Base-by-base conservation (phyloP, 1,140 invertebrate species). In the Hermatobates lingyangjiaoensis region DNA sequence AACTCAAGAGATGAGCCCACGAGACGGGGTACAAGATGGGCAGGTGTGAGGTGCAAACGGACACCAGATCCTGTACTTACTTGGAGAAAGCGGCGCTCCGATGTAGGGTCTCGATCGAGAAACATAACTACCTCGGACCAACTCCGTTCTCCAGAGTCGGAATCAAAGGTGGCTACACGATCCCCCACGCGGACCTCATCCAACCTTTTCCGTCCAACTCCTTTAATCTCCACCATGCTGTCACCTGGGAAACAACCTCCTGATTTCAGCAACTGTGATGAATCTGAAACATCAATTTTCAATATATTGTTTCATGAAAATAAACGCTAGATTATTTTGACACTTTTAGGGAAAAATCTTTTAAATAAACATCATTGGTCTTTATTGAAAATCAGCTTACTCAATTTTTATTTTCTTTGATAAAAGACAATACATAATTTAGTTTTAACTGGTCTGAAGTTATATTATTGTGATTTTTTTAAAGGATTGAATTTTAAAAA, bases 51-150 rank as follows among this genome's bases (percentile, higher is more conserved):
- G 0, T 79, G 82, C 12, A 96, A 69, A 7, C 68, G 66, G 10
- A 69, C 70, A 1, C 83, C 83, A 0, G 77, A 75, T 27, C 75
- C 72, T 0, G 88, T 83, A 18, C 69, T 69, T 10, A 96, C 60
- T 44, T 71, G 67, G 2, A 89, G 68, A 63, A 88, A 94, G 53
- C 76, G 71, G 26, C 80, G 69, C 34, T 67, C 73, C 48, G 78
- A 73, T 4, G 71, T 67, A 1, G 74, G 67, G 58, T 87, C 75
- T 52, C 81, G 74, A 63, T 96, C 89, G 58, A 97, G 74, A 67
- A 94, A 95, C 44, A 87, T 73, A 46, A 91, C 72, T n/a, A 91
- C 85, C 63, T 87, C 79, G 64, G 83, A 88, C 69, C 76, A 95
- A 12, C 79, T 71, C 3, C 84, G 62, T 44, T 76, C 67, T 2